Evolutionary conservation across 1,140 invertebrate species (phyloP), one percentile per base, ranked within the genome.

Genomic region (Drosophila parvula): DNA sequence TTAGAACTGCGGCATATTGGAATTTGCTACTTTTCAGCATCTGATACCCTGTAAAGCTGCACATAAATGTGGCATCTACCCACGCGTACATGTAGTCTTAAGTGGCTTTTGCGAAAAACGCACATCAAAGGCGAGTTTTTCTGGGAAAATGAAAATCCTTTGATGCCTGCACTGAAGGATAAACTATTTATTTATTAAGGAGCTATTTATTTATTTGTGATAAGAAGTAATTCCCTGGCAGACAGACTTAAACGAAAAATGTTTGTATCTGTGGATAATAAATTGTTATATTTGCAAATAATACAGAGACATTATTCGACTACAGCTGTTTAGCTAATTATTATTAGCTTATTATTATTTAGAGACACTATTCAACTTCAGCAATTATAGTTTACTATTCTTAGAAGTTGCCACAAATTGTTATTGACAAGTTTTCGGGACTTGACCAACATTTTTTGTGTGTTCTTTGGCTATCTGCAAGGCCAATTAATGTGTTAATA

Each of bases 1-100:
- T 64, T 61, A 30, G 61, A 61, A 64, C 27, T 43, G 38, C 56
- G 55, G 56, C 18, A 30, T 34, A 61, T 60, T 61, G 56, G 36
- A 61, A 60, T 22, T 43, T 43, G 56, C 22, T 43, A 27, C 43
- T 64, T 61, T 28, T 27, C 56, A 64, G 61, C 14, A 64, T 8
- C 16, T 32, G 61, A 22, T 64, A 64, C 55, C 56, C 61, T 63
- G 38, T 22, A 60, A 34, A n/a, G 9, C 36, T 9, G 16, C 14
- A 1, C 4, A 18, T 27, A 22, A n/a, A 14, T 27, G 44, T 2
- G 22, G 18, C 12, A 28, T 8, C 27, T 9, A 34, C 50, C 16
- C 32, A 34, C 50, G 6, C 32, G 2, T 12, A 5, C 14, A 14
- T 12, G 4, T 8, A 30, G 30, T 8, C 30, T 30, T 30, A 30